Evolutionary conservation across 1,140 invertebrate genomes (phyloP), one percentile per base, ranked within the genome.

Genomic region (Euura lappo): DNA sequence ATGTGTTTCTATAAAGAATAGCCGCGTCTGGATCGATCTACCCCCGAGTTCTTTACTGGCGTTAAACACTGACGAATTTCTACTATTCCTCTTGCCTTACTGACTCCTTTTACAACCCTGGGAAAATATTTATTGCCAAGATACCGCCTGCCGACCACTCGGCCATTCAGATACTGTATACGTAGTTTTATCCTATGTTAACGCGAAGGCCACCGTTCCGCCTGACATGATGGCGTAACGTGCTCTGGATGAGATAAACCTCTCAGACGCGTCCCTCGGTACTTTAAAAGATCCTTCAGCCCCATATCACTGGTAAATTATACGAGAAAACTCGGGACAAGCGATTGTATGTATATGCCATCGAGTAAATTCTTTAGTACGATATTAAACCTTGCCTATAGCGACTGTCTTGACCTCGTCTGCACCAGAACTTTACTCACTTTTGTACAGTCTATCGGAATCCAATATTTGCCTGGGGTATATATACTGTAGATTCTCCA

Each of bases 61-160:
- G 13, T 60, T 11, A 60, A 60, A 60, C 51, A 60, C 51, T n/a
- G 13, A 60, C 51, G 51, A 60, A 60, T 60, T 60, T 60, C 51
- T 11, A n/a, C 51, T 60, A n/a, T n/a, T 6, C 13, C 8, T 60
- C 51, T n/a, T 60, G 6, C 51, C 51, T 60, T 60, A 3, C 13
- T n/a, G 51, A 60, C 51, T 60, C 51, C 3, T 60, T 60, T 60
- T 60, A 60, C 51, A 11, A 60, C 51, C 51, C 28, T 8, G 51
- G 51, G 51, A 3, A 60, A 60, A 60, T 60, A 8, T 60, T 60
- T 60, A 60, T 60, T n/a, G 6, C 51, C 51, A 60, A 60, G 51
- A 60, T 60, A 3, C 51, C 51, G 10, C 4, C 8, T n/a, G 6
- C 13, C 51, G 51, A 60, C 51, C 51, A 60, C 13, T 60, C 8